Percentiles rank a stretch among this genome's conserved stretches.
phyloP scores from a whole-genome alignment of 2,797 vertebrate species.

The Ctenopoma multispine region DNA sequence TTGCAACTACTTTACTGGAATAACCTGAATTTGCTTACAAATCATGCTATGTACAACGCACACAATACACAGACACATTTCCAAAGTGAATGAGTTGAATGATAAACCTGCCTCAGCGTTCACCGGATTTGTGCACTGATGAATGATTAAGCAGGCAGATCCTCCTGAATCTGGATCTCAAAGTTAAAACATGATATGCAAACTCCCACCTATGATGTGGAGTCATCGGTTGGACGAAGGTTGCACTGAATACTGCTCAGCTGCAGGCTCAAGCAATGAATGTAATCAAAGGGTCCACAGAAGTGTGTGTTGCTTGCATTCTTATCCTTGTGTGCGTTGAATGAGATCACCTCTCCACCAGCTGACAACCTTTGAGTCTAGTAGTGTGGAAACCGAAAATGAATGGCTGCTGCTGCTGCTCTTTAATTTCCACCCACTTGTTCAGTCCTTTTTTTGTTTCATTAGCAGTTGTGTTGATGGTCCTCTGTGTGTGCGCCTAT shows the following conservation, averaged over 20 bases:
- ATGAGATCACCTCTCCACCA: neutral
- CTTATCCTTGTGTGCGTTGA: neutral
- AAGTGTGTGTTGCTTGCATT: no score
- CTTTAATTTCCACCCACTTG: neutral
- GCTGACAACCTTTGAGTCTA: neutral
- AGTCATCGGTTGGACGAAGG: neutral
- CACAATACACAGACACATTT: neutral
- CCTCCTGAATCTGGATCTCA: neutral
- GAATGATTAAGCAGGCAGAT: neutral
- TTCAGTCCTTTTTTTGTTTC: neutral
- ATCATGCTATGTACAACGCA: no score
- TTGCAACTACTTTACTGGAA: no score
- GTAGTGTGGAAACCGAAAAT: no score
- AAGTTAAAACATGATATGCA: neutral
- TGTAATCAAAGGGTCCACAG: neutral
- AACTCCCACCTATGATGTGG: neutral
- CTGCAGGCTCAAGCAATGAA: no score
- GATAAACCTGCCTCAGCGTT: neutral
- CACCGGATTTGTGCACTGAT: neutral
- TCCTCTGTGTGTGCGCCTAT: neutral
- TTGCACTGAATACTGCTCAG: no score
- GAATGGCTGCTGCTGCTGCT: neutral
- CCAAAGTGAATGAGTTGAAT: neutral
- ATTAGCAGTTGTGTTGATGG: neutral
- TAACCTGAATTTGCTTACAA: no score